Evolutionary conservation across 2,797 vertebrate genomes (phyloP).

Genomic region (Pagetopsis macropterus): DNA sequence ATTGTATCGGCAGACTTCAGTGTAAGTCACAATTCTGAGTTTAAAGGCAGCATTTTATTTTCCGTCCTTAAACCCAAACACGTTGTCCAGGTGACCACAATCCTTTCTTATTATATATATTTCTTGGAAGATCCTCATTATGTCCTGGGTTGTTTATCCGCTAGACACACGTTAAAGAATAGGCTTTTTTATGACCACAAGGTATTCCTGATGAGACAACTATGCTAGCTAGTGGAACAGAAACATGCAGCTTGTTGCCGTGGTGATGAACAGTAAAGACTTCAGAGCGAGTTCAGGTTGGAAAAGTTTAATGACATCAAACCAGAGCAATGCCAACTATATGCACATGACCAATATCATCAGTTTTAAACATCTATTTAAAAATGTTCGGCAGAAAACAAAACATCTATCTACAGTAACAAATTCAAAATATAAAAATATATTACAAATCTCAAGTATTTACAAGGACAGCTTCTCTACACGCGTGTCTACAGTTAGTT

Average conservation of each 20-base stretch:
- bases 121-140: no score
- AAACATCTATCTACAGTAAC: conserved; percentile 80
- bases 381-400: conserved; percentile 62
- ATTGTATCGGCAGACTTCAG: no score
- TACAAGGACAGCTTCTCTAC: conserved; percentile 90
- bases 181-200: background rate
- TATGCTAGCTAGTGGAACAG: background rate
- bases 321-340: conserved; percentile 51
- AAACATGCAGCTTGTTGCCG: background rate
- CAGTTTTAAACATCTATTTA: conserved; percentile 58
- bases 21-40: no score
- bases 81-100: no score
- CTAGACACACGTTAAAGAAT: no score
- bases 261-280: background rate
- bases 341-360: conserved; percentile 52
- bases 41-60: no score
- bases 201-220: background rate
- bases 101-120: no score
- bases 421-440: conserved; percentile 91
- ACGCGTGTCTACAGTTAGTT: conserved; percentile 78
- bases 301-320: conserved; percentile 65
- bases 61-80: no score
- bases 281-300: conserved; percentile 9
- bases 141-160: no score
- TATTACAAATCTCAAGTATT: conserved; percentile 99